Conservation (phyloP, 2,797 vertebrate species). For the Scolopax bukidnonensis region DNA sequence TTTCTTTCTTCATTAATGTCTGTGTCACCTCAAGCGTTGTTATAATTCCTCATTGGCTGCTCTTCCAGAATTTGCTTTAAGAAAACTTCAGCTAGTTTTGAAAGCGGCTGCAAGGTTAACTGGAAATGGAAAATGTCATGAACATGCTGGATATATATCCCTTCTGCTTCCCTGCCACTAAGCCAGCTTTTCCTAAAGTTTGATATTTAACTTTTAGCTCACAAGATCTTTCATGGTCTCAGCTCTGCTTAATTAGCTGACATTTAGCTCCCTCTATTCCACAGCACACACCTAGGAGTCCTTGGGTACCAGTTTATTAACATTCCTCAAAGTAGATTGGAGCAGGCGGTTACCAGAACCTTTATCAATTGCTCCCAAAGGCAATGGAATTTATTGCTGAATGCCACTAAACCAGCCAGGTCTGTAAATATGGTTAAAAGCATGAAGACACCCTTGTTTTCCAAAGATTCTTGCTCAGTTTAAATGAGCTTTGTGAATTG, state of each 20-base stretch:
- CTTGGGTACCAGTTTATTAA: slow-evolving; percentile 49
- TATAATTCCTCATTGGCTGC: slow-evolving; percentile 28
- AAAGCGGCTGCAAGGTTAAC: slow-evolving; percentile 26
- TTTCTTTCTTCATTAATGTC: slow-evolving; percentile 35
- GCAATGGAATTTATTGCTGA: slow-evolving; percentile 47
- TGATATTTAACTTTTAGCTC: slow-evolving; percentile 65
- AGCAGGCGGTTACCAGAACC: slow-evolving; percentile 32
- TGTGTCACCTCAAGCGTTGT: slow-evolving; percentile 37
- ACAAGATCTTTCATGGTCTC: slow-evolving; percentile 56
- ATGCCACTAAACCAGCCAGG: not conserved
- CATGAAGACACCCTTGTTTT: not conserved
- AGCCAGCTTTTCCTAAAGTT: slow-evolving; percentile 47
- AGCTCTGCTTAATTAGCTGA: slow-evolving; percentile 64
- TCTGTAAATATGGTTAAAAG: slow-evolving; percentile 62
- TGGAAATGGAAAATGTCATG: slow-evolving; percentile 44
- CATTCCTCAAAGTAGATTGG: slow-evolving; percentile 54
- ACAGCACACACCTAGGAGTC: not conserved
- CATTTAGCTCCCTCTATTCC: slow-evolving; percentile 45
- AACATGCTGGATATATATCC: slow-evolving; percentile 19
- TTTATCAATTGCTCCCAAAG: slow-evolving; percentile 57
- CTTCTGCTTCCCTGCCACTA: slow-evolving; percentile 15
- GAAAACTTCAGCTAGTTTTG: slow-evolving; percentile 47
- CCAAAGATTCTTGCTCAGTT: not conserved
- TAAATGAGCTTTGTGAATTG: slow-evolving; percentile 54
- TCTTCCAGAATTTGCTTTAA: slow-evolving; percentile 27